Percentiles rank a stretch among this genome's conserved stretches.
phyloP scores from a whole-genome alignment of 1,140 invertebrate species.

The Ostrea edulis region DNA sequence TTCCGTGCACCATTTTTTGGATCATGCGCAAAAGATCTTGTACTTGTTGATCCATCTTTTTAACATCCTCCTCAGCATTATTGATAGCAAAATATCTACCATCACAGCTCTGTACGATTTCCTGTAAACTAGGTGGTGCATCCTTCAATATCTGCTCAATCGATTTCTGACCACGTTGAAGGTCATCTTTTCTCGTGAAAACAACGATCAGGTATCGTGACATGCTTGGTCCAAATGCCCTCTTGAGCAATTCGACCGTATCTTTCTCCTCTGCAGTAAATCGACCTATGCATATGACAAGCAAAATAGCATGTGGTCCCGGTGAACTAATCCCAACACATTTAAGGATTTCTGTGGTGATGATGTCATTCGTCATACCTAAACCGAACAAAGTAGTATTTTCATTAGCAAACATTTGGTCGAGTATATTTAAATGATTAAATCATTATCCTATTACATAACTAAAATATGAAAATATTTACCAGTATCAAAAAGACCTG shows the following conservation, averaged over 20 bases:
- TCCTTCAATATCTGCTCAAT: neutral
- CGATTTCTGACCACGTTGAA: constrained; percentile 31
- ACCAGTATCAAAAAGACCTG: constrained; percentile 41
- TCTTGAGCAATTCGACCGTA: constrained; percentile 22
- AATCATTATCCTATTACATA: too few species aligned
- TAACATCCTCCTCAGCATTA: neutral
- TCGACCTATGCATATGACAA: constrained; percentile 48
- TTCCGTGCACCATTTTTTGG: neutral
- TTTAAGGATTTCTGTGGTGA: constrained; percentile 51
- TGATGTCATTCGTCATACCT: constrained; percentile 34
- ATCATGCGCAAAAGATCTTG: constrained; percentile 39
- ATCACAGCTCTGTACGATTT: constrained; percentile 26
- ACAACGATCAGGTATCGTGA: constrained; percentile 46
- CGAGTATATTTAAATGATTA: too few species aligned
- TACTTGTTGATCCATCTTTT: neutral
- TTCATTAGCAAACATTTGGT: neutral
- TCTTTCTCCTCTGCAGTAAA: constrained; percentile 53
- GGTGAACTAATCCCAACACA: constrained; percentile 56
- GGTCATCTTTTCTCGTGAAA: constrained; percentile 49
- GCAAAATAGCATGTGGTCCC: constrained; percentile 59
- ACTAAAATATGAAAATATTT: neutral
- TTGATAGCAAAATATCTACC: constrained; percentile 36
- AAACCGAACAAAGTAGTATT: neutral
- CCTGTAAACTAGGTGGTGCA: constrained; percentile 34
- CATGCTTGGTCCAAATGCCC: constrained; percentile 45